Evolutionary conservation across 2,113 vertebrate genomes (phyloP).

Genomic region (Labrus mixtus): DNA sequence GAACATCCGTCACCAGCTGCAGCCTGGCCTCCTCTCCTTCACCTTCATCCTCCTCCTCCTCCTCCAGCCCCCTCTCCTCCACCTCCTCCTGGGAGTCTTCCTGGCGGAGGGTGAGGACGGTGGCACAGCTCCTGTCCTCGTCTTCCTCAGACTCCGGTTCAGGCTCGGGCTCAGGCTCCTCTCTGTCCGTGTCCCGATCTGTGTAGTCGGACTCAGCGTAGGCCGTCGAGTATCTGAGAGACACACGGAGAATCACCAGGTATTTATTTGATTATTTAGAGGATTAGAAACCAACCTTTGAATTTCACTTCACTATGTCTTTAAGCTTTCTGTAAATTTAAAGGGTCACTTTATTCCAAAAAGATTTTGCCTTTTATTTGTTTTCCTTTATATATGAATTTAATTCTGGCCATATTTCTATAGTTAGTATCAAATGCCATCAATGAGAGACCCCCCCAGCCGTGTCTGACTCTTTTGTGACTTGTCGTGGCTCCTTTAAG

Average conservation of each 20-base stretch:
- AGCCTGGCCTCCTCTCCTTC: constrained; percentile 35
- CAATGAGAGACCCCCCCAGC: too few species aligned
- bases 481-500: too few species aligned
- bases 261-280: neutral
- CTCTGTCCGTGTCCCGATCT: constrained; percentile 88
- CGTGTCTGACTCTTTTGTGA: too few species aligned
- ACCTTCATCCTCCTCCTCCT: constrained; percentile 51
- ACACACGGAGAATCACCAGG: neutral
- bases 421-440: too few species aligned
- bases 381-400: too few species aligned
- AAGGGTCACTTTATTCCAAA: too few species aligned
- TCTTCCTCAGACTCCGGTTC: constrained; percentile 76
- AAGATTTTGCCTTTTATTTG: too few species aligned
- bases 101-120: constrained; percentile 83
- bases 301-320: neutral
- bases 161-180: constrained; percentile 72
- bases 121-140: constrained; percentile 89
- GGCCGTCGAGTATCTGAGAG: constrained; percentile 90
- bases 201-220: constrained; percentile 93
- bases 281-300: neutral
- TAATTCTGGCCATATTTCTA: too few species aligned
- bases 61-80: constrained; percentile 65
- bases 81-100: constrained; percentile 78
- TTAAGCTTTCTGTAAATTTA: neutral
- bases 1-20: constrained; percentile 39